Evolutionary conservation across 2,113 vertebrate genomes (phyloP), one percentile per base, ranked within the genome.

Genomic region (Mandrillus leucophaeus): DNA sequence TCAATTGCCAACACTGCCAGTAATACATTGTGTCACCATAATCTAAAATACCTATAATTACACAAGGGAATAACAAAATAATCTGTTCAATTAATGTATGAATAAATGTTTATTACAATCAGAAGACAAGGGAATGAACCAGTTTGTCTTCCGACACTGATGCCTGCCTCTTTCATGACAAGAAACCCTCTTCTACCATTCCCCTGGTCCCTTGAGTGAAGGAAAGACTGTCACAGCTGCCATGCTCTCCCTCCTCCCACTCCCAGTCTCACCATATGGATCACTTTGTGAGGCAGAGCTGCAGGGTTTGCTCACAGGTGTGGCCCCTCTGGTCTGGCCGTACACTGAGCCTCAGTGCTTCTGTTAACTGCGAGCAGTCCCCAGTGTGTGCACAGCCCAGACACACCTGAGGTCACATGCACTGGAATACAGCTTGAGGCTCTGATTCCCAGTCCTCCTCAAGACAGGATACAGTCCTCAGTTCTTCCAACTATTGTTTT

Each of bases 91-190:
- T 92, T 59, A 94, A 52, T 76, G 48, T 18, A 50, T 73, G 52
- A 86, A 72, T 92, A 84, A 80, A 50, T 94, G 75, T 88, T 88
- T 93, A 93, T 50, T 85, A 43, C 64, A 81, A 83, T 92, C 66
- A 38, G 57, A 92, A 92, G 72, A 48, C n/a, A 89, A 89, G 61
- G 70, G 73, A 92, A 92, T 72, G 45, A 82, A 55, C 35, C 76
- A 91, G 25, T 72, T 81, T n/a, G n/a, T 50, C 48, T 50, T 50
- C 48, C 88, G 32, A 80, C 55, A 70, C 12, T 78, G 59, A 82
- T 43, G 43, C 6, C 35, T 80, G 48, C 27, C 22, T 59, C 68
- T 83, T 66, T 84, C 68, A 70, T 57, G 38, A 43, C 13, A 80
- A 84, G 23, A 57, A 48, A 61, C 0, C 6, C 4, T 18, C 35